A percentile compares a stretch with the other conserved stretches of the same genome.
Conservation (phyloP, 2,797 vertebrate genomes). For the Gorsachius magnificus region DNA sequence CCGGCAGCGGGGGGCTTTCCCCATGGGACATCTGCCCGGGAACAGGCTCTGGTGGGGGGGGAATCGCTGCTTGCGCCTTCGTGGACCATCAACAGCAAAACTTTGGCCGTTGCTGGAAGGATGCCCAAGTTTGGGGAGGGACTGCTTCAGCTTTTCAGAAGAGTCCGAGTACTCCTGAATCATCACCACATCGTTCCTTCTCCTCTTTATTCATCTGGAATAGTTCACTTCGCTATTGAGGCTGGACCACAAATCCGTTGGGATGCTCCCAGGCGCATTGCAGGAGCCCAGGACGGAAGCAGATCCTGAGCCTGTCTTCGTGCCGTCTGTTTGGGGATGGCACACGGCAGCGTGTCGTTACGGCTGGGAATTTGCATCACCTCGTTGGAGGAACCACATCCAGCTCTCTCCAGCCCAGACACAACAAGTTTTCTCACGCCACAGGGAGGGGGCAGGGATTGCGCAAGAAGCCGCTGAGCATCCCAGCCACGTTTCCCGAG, state of each 20-base stretch:
- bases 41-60: background rate
- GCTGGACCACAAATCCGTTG: background rate
- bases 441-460: background rate
- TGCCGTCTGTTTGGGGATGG: conserved; percentile 50
- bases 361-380: conserved; percentile 37
- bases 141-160: background rate
- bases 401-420: background rate
- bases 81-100: background rate
- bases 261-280: background rate
- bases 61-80: background rate
- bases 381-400: conserved; percentile 6
- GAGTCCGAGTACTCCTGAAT: background rate
- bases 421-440: background rate
- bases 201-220: background rate
- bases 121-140: background rate
- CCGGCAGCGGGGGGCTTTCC: background rate
- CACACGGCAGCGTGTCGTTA: conserved; percentile 36
- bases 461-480: accelerated
- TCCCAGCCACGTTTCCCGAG: background rate
- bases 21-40: background rate
- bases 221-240: background rate
- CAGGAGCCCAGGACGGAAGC: conserved; percentile 41
- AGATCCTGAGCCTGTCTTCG: conserved; percentile 39
- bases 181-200: background rate
- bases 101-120: background rate